Percentiles rank a stretch among this genome's conserved stretches.
Evolutionary conservation across 2,113 vertebrate genomes (phyloP).

Genomic region (Zosterops japonicus): DNA sequence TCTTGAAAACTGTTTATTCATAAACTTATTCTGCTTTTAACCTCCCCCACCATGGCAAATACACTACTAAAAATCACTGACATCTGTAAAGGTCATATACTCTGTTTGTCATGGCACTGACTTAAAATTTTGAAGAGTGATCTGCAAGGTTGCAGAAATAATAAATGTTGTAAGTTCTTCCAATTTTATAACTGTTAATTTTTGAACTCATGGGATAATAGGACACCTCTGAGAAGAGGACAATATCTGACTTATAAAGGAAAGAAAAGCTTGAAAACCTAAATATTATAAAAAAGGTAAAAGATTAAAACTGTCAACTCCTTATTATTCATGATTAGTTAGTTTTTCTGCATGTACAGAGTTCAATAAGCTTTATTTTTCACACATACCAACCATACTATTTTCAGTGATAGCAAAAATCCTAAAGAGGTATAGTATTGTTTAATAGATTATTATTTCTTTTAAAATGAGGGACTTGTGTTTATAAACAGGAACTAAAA

Average conservation of each 20-base stretch:
- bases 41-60: neutral
- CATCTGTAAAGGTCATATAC: neutral
- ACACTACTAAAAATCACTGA: neutral
- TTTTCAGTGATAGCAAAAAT: neutral
- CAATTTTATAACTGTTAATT: neutral
- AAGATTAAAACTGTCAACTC: neutral
- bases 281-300: neutral
- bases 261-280: neutral
- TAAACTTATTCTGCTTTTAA: neutral
- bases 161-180: neutral
- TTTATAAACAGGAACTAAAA: neutral
- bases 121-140: neutral
- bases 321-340: neutral
- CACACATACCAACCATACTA: neutral
- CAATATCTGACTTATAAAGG: neutral
- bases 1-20: slow-evolving; percentile 1
- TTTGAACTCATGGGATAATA: neutral
- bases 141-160: neutral
- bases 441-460: neutral
- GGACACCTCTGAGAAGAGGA: neutral
- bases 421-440: neutral
- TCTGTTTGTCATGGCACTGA: neutral
- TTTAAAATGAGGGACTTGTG: rapidly evolving
- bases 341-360: neutral
- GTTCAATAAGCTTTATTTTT: neutral